phyloP scores from a whole-genome alignment of 2,888 invertebrate genomes.

The Amphimallon solstitiale region DNA sequence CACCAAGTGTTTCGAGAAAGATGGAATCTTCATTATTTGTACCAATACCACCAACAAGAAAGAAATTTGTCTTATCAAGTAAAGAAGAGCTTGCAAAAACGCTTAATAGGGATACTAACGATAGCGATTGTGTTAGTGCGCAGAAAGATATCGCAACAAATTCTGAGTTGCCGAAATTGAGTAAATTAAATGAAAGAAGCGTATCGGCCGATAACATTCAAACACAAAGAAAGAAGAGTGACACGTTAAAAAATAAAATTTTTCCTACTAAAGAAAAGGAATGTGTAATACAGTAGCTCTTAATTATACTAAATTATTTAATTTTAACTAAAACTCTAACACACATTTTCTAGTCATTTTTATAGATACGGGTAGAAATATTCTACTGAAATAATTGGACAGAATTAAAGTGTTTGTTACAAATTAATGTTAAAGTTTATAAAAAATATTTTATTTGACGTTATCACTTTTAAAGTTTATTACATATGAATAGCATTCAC shows the following conservation, averaged over 20 bases:
- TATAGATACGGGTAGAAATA: constrained; percentile 54
- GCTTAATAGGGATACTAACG: constrained; percentile 11
- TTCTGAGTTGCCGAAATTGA: background rate
- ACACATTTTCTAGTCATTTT: constrained; percentile 57
- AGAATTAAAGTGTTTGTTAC: constrained; percentile 52
- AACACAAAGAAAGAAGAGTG: constrained; percentile 40
- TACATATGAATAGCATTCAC: constrained; percentile 52
- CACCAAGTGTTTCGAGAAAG: constrained; percentile 26
- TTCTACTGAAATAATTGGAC: constrained; percentile 50
- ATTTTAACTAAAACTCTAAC: constrained; percentile 25
- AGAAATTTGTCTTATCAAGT: constrained; percentile 35
- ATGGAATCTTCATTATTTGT: constrained; percentile 2
- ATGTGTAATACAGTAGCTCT: constrained; percentile 48
- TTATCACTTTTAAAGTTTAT: constrained; percentile 40
- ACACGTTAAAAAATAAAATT: constrained; percentile 35
- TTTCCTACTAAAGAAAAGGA: constrained; percentile 45
- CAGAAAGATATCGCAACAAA: too few relatives aligned
- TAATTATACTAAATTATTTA: constrained; percentile 26
- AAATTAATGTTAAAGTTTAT: constrained; percentile 52
- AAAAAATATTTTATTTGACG: constrained; percentile 42
- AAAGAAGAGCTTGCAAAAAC: background rate
- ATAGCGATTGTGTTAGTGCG: too few relatives aligned
- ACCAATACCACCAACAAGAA: constrained; percentile 35
- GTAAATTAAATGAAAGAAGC: constrained; percentile 28
- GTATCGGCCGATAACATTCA: constrained; percentile 37